Evolutionary conservation across 1,140 invertebrate genomes (phyloP), one percentile per base, ranked within the genome.

Genomic region (Lepidurus packardi): DNA sequence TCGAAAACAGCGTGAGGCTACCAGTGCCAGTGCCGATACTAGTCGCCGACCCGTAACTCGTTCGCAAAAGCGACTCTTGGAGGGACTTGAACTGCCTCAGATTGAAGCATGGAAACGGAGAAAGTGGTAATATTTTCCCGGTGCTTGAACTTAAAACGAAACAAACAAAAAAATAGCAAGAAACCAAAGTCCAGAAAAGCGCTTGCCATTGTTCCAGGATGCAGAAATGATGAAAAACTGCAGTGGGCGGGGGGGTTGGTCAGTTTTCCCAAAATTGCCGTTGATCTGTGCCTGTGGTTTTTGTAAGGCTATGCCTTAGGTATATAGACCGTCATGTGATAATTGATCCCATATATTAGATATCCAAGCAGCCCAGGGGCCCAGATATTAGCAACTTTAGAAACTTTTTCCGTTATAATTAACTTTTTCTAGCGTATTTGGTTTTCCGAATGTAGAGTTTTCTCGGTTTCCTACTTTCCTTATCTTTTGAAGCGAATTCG

Each of bases 241-340:
- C 6, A 21, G 53, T 21, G 53, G 53, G 53, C 53, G 21, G 53
- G 25, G 25, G 25, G 53, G 53, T 65, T 65, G 16, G 53, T 65
- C 34, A 34, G 3, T 65, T 21, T 65, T 1, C 21, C 53, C 53
- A 13, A 21, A 65, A 65, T 65, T 65, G 53, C 53, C 53, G 53
- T 65, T 65, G 53, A 65, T 65, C 53, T 65, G 53, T 65, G 53
- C 53, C 53, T 65, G 53, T 65, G 53, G 53, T 65, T 65, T 65
- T 65, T 65, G 53, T 65, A 65, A 65, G 53, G 53, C 53, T 65
- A 65, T 65, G 53, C 53, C 53, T 65, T 65, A 65, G 53, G 53
- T 65, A 65, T 65, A 13, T 65, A 65, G 53, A 65, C 53, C 53
- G 21, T 65, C 53, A 65, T 65, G 53, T 65, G 53, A 65, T 65